Evolutionary conservation across 2,888 invertebrate species (phyloP).

Genomic region (Aethes cnicana): DNA sequence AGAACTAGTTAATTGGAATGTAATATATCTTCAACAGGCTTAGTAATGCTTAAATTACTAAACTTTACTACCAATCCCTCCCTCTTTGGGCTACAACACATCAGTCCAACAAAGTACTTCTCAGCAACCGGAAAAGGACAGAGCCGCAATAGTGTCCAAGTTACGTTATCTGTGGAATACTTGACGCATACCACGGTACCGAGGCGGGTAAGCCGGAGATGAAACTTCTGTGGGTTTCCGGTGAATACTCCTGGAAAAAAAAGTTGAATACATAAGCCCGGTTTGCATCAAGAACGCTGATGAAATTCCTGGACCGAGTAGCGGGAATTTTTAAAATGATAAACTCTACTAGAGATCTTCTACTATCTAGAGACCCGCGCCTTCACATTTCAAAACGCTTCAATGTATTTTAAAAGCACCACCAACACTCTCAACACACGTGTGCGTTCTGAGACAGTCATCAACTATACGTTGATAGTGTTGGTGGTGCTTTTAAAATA

Average conservation of each 20-base stretch:
- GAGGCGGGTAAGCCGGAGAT: constrained; percentile 57
- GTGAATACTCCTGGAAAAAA: constrained; percentile 56
- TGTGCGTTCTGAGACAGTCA: too few relatives aligned
- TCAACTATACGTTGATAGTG: too few relatives aligned
- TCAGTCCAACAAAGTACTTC: constrained; percentile 53
- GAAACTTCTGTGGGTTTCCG: constrained; percentile 62
- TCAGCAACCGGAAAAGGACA: constrained; percentile 48
- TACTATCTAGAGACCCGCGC: too few relatives aligned
- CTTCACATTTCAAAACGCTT: too few relatives aligned
- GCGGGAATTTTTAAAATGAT: too few relatives aligned
- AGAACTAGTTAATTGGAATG: constrained; percentile 52
- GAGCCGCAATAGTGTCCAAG: constrained; percentile 57
- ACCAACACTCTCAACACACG: too few relatives aligned
- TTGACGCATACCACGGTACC: constrained; percentile 57
- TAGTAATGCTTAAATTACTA: constrained; percentile 45
- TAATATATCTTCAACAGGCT: constrained; percentile 56
- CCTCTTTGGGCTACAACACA: constrained; percentile 62
- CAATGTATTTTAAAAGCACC: too few relatives aligned
- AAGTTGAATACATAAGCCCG: background rate
- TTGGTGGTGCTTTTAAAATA: too few relatives aligned
- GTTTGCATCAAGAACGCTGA: background rate
- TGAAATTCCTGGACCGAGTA: background rate
- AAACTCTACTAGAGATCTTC: too few relatives aligned
- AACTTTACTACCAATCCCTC: constrained; percentile 55
- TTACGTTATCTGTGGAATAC: constrained; percentile 56